These are phyloP conservation scores for Phylloscopus trochiloides DNA, from an alignment of 2,113 vertebrate genomes.

Conservation along the genomic window DNA sequence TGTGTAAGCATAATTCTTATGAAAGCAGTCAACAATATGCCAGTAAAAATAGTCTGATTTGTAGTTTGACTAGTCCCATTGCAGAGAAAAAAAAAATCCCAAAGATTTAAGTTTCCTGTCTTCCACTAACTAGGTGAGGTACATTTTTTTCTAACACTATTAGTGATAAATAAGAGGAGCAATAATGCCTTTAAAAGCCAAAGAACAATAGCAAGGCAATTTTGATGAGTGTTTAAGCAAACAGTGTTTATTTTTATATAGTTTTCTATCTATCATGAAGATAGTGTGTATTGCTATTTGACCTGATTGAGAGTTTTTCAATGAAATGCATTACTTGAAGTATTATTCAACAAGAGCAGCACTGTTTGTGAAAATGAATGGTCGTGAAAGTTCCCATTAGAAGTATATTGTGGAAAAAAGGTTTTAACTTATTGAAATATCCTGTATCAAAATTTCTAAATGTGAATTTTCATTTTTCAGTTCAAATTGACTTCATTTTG, in stretches of 20 bases:
- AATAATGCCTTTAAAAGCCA: constrained; percentile 24
- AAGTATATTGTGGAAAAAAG: not conserved
- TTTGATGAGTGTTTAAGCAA: not conserved
- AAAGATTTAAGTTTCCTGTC: not conserved
- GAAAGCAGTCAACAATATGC: not conserved
- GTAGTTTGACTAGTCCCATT: not conserved
- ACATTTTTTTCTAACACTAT: not conserved
- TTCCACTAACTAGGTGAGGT: not conserved
- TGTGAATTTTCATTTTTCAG: not conserved
- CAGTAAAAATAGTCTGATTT: not conserved
- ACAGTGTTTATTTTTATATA: not conserved
- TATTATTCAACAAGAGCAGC: not conserved
- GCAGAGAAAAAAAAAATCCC: not conserved
- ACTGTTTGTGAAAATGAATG: not conserved
- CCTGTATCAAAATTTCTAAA: not conserved
- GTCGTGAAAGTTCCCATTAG: not conserved
- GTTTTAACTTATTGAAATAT: not conserved
- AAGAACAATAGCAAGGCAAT: not conserved
- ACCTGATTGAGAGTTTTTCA: not conserved
- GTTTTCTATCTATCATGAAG: not conserved
- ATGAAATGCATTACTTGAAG: not conserved
- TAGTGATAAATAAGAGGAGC: not conserved
- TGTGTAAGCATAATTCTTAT: not conserved
- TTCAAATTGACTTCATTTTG: not conserved
- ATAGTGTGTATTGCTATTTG: not conserved